phyloP scores from a whole-genome alignment of 1,140 invertebrate species.

The Heliconius himera region DNA sequence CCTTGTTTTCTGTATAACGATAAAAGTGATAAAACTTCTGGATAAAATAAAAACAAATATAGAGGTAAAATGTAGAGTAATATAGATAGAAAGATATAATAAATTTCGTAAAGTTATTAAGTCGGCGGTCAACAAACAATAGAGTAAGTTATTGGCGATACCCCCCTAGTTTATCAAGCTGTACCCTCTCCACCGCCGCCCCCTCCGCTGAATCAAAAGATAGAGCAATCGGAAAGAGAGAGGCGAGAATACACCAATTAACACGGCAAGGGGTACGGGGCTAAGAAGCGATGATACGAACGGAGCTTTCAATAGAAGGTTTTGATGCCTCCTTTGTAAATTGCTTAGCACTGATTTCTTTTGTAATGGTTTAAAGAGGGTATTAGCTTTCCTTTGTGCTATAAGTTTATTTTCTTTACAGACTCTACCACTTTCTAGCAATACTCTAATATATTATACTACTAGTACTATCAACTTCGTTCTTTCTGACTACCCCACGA shows the following conservation, averaged over 20 bases:
- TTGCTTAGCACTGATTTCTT: slow-evolving; percentile 11
- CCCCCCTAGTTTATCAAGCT: slow-evolving; percentile 62
- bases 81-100: slow-evolving; percentile 72
- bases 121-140: slow-evolving; percentile 78
- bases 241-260: slow-evolving; percentile 71
- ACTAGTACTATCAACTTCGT: too few relatives aligned
- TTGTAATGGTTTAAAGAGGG: slow-evolving; percentile 16
- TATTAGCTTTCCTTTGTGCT: neutral
- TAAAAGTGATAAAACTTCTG: too few relatives aligned
- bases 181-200: slow-evolving; percentile 45
- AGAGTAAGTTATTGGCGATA: slow-evolving; percentile 77
- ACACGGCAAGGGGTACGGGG: slow-evolving; percentile 37
- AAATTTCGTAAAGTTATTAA: slow-evolving; percentile 79
- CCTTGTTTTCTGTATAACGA: too few relatives aligned
- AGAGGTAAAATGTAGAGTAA: slow-evolving; percentile 3
- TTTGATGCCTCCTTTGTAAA: slow-evolving; percentile 24
- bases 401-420: slow-evolving; percentile 5
- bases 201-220: slow-evolving; percentile 55
- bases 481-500: too few relatives aligned
- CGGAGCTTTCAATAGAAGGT: slow-evolving; percentile 13
- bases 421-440: neutral
- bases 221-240: slow-evolving; percentile 71
- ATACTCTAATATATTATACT: too few relatives aligned
- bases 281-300: slow-evolving; percentile 20
- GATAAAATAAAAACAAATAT: slow-evolving; percentile 17